Base-by-base conservation (phyloP, 2,797 vertebrate species). In the Anguilla marmorata region DNA sequence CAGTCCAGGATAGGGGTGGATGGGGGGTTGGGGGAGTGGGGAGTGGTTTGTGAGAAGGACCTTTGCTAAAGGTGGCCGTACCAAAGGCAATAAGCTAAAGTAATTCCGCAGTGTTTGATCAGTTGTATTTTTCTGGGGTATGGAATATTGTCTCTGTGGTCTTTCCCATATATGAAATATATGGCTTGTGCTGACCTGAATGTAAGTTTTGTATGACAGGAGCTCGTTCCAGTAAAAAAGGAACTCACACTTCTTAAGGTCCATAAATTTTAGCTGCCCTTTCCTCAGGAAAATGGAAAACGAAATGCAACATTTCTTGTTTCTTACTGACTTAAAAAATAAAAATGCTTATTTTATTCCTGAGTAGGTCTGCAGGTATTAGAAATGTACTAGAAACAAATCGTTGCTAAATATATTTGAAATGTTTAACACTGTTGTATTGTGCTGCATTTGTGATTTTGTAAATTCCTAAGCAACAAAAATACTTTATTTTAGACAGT, bases 211-310 rank as follows among this genome's bases (percentile, higher is more conserved):
- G 85, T 88, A 80, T 90, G 48, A 37, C 86, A 90, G 91, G 88
- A 92, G 90, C 89, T 56, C 90, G 54, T 74, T 85, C 74, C 90
- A 90, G 84, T 84, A 24, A 88, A 76, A 85, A 50, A 66, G 86
- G 74, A 91, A 90, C 86, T 90, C 91, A 89, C 52, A 90, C 91
- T 91, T 92, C 92, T 93, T 91, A 93, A 94, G 92, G 88, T 89
- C 90, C 89, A 90, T 91, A 89, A 90, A 76, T 89, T 87, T 88
- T 87, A 88, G 89, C 91, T 90, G 87, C 89, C 90, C 87, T 91
- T 91, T 92, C 91, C 94, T 95, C 94, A 96, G 94, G 94, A 94
- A 92, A 88, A 85, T 24, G 80, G 89, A 91, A 69, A 89, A 88
- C 89, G 66, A 83, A 84, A 91, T 74, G 63, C 27, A 86, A 24